phyloP scores from a whole-genome alignment of 1,140 invertebrate genomes.

The Copidosoma floridanum region DNA sequence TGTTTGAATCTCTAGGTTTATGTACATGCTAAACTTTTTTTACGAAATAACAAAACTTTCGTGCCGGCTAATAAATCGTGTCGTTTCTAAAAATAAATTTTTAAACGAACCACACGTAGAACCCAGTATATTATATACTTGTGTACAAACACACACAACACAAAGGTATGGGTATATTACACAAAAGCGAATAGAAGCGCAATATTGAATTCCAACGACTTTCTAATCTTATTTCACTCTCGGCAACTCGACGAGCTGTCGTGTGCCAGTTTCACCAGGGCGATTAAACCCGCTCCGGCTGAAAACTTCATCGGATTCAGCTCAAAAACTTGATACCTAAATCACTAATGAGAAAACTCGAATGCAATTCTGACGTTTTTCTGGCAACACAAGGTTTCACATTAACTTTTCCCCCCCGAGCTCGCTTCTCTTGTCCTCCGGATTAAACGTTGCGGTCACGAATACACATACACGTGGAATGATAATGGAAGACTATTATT shows the following conservation, averaged over 20 bases:
- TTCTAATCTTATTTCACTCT: constrained; percentile 26
- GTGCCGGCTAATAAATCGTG: neutral
- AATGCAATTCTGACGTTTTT: constrained; percentile 2
- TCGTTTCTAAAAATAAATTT: constrained; percentile 2
- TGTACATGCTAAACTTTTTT: too few relatives aligned
- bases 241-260: constrained; percentile 17
- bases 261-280: constrained; percentile 18
- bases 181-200: constrained; percentile 11
- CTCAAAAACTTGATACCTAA: constrained; percentile 4
- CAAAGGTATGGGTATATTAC: constrained; percentile 6
- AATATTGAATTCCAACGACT: constrained; percentile 23
- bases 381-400: too few relatives aligned
- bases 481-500: too few relatives aligned
- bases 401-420: too few relatives aligned
- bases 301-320: constrained; percentile 19
- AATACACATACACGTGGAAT: too few relatives aligned
- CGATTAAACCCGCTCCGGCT: constrained; percentile 6
- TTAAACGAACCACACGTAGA: too few relatives aligned
- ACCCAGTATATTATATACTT: too few relatives aligned
- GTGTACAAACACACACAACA: too few relatives aligned
- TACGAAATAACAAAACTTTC: too few relatives aligned
- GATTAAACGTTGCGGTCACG: too few relatives aligned
- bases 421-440: too few relatives aligned
- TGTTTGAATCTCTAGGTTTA: too few relatives aligned
- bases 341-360: neutral